Evolutionary conservation across 2,888 invertebrate genomes (phyloP), one percentile per base, ranked within the genome.

Genomic region (Hydraecia micacea): DNA sequence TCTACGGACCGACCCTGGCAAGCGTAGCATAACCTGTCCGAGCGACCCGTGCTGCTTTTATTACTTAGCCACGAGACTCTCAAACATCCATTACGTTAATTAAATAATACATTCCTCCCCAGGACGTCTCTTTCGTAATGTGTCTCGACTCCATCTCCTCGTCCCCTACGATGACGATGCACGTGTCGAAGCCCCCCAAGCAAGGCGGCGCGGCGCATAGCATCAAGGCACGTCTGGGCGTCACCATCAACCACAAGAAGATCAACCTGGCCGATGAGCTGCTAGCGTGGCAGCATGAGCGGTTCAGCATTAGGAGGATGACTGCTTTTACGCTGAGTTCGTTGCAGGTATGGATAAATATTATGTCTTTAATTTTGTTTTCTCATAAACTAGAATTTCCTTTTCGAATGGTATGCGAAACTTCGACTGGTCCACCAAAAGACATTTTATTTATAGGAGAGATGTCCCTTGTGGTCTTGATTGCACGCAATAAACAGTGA

Each of bases 261-360:
- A 99, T 99, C 89, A 99, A 99, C 97, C 96, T 99, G 75, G 99
- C 99, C 0, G 99, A 99, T 74, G 98, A 99, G 87, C 97, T 98
- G 76, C 95, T 99, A 49, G 98, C 99, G 0, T 99, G 99, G 99
- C 99, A 99, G 91, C 99, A 99, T 92, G 99, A 99, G 95, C 97
- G 99, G 86, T 99, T 98, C 95, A 99, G 99, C 93, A 99, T 99
- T 88, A 97, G 99, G 85, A 97, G 99, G 85, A 97, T 99, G 90
- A 98, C 99, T 0, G 99, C 99, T 0, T 98, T 99, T 92, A 99
- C 99, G 0, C 91, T 99, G 8, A 99, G 99, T 1, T 97, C 98
- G 2, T 93, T 99, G 9, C 97, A 97, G 95, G 97, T 85, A 60
- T 18, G 60, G 25, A 25, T 52, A 25, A 52, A 52, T 21, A 49